phyloP scores from a whole-genome alignment of 1,140 invertebrate genomes.

The Zophobas morio region DNA sequence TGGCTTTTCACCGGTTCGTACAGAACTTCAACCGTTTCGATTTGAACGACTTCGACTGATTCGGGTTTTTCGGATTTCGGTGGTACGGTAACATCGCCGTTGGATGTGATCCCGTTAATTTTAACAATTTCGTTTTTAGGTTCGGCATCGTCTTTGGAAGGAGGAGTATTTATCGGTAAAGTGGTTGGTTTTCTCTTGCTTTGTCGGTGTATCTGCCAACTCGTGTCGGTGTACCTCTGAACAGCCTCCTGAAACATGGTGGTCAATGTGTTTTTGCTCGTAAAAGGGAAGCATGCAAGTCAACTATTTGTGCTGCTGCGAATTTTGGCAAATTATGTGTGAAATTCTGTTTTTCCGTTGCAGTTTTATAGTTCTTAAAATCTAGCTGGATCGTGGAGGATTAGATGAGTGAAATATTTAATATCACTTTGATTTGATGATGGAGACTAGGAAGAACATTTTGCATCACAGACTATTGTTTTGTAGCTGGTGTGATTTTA shows the following conservation, averaged over 20 bases:
- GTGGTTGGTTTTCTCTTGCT: constrained; percentile 66
- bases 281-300: neutral
- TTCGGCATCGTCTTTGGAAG: constrained; percentile 37
- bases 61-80: constrained; percentile 17
- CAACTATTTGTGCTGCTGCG: neutral
- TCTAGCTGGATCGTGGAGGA: too few relatives aligned
- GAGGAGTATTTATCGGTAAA: constrained; percentile 50
- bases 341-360: too few relatives aligned
- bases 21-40: constrained; percentile 56
- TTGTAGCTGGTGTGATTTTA: too few relatives aligned
- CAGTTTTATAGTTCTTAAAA: too few relatives aligned
- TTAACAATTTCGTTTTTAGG: constrained; percentile 27
- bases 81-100: constrained; percentile 38
- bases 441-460: too few relatives aligned
- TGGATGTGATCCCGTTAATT: constrained; percentile 35
- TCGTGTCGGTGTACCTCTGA: constrained; percentile 74
- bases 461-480: too few relatives aligned
- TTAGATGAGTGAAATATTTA: too few relatives aligned
- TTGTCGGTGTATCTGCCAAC: constrained; percentile 73
- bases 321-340: too few relatives aligned
- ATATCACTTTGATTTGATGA: too few relatives aligned
- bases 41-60: constrained; percentile 52
- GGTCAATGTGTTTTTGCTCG: neutral
- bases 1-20: constrained; percentile 56
- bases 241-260: constrained; percentile 69